Evolutionary conservation across 2,888 invertebrate genomes (phyloP).

Genomic region (Tipula helvola): DNA sequence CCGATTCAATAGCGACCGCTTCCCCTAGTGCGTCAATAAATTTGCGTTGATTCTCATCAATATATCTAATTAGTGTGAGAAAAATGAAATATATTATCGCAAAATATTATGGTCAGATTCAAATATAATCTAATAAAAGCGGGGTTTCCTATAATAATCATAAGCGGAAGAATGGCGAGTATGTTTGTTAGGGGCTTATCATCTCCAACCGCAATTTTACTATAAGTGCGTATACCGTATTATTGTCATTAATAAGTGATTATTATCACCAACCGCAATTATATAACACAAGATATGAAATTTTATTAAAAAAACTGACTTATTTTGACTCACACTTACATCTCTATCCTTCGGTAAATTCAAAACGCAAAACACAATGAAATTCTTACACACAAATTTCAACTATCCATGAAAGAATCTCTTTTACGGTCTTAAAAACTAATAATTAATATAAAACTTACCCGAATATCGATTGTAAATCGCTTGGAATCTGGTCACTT

Average conservation of each 20-base stretch:
- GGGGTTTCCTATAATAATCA: background rate
- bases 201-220: background rate
- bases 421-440: too few relatives aligned
- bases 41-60: constrained; percentile 61
- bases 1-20: constrained; percentile 86
- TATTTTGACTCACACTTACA: too few relatives aligned
- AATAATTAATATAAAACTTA: background rate
- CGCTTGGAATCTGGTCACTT: background rate
- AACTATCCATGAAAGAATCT: too few relatives aligned
- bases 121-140: background rate
- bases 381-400: too few relatives aligned
- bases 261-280: background rate
- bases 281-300: background rate
- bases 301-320: too few relatives aligned
- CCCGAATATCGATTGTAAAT: background rate
- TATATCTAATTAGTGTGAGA: constrained; percentile 41
- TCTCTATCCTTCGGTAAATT: too few relatives aligned
- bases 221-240: too few relatives aligned
- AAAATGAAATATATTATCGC: background rate
- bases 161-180: background rate
- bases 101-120: background rate
- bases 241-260: too few relatives aligned
- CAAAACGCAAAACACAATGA: too few relatives aligned
- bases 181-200: background rate
- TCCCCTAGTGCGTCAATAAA: constrained; percentile 71